Evolutionary conservation across 2,888 invertebrate species (phyloP), one percentile per base, ranked within the genome.

Genomic region (Cephus pulcher): DNA sequence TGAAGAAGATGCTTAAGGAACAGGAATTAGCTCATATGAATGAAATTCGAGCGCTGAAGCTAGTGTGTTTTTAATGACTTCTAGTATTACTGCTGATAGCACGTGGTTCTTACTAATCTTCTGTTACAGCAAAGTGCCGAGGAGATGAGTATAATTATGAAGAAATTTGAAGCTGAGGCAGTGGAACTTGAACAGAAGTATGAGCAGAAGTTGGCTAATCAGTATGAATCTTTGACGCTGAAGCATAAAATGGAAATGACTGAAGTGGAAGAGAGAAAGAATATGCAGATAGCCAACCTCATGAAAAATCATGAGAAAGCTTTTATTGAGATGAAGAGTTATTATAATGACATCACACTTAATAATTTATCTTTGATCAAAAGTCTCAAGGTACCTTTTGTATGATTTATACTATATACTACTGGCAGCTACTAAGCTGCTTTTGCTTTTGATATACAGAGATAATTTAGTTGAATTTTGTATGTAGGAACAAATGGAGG

Each of bases 281-380:
- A 98, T 91, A 94, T 95, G 76, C 98, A 98, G 89, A 94, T 98
- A 6, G 94, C 95, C 12, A 95, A 95, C 69, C 92, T 98, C 80
- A 96, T 97, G 82, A 93, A 94, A 68, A 95, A 96, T 87, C 98
- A 99, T 88, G 97, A 97, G 82, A 94, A 94, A 85, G 96, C 97
- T 0, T 97, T 98, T 89, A 94, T 95, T 73, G 97, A 98, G 90
- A 95, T 98, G 92, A 98, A 98, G 91, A 97, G 96, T 91, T 98
- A 98, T 92, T 99, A 98, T 89, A 98, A 98, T 88, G 98, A 98
- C 87, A 98, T 98, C 76, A 98, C 98, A 0, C 93, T 98, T 23
- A 98, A 98, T 91, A 98, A 98, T 92, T 93, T 98, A 83, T 97
- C 97, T 0, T 93, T 98, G 3, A 98, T 98, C 80, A 96, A 96